Percentiles rank a stretch among this genome's conserved stretches.
Evolutionary conservation across 2,797 vertebrate genomes (phyloP).

Genomic region (Phoeniculus purpureus): DNA sequence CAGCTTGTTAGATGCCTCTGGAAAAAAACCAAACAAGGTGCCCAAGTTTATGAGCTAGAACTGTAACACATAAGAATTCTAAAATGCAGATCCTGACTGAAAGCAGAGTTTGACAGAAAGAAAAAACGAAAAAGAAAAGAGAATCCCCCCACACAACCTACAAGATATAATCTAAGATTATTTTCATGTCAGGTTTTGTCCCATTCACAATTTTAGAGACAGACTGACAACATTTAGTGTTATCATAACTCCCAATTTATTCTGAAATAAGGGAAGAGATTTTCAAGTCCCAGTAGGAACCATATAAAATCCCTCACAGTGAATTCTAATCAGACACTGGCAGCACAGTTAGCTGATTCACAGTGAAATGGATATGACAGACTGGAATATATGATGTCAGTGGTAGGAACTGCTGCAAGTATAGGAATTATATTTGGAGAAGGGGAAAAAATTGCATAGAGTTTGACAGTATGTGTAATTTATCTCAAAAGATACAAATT

Average conservation of each 20-base stretch:
- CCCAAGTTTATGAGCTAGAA: background rate
- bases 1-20: background rate
- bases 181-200: background rate
- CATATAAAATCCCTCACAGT: conserved; percentile 28
- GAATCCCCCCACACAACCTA: background rate
- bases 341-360: conserved; percentile 41
- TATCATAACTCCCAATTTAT: background rate
- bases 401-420: conserved; percentile 29
- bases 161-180: background rate
- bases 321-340: conserved; percentile 47
- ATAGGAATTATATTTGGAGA: conserved; percentile 14
- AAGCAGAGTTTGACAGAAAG: background rate
- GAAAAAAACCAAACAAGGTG: background rate
- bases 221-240: background rate
- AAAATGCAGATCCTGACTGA: background rate
- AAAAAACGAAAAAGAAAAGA: background rate
- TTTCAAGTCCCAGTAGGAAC: conserved; percentile 5
- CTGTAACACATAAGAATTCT: background rate
- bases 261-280: conserved; percentile 1
- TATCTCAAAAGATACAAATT: background rate
- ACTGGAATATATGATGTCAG: conserved; percentile 26
- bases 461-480: conserved; percentile 15
- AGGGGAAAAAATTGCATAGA: conserved; percentile 1
- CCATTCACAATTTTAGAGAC: background rate
- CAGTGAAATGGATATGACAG: conserved; percentile 12